phyloP scores from a whole-genome alignment of 92 coral and sea anemone genomes.

The Epizoanthus fatuus region DNA sequence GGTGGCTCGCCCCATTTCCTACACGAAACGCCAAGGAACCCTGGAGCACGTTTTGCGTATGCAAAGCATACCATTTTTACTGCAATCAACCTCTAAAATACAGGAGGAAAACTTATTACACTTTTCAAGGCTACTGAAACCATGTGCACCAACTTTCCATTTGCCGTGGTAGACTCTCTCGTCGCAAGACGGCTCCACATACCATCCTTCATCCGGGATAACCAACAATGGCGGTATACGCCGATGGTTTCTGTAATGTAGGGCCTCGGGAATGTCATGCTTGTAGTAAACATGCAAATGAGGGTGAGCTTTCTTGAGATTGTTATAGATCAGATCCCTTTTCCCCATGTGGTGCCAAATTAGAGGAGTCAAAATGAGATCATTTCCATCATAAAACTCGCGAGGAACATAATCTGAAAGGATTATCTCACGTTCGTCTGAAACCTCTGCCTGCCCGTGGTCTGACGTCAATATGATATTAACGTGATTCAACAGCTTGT shows the following conservation, averaged over 20 bases:
- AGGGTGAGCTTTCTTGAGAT: constrained; percentile 74
- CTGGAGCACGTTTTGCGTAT: too few species aligned
- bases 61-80: too few species aligned
- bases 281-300: constrained; percentile 82
- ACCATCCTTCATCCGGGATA: constrained; percentile 90
- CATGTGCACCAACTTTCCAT: constrained; percentile 72
- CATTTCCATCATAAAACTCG: constrained; percentile 71
- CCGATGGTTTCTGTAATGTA: constrained; percentile 74
- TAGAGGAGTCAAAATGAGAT: constrained; percentile 70
- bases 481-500: constrained; percentile 68
- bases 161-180: constrained; percentile 6
- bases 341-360: constrained; percentile 78
- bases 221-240: constrained; percentile 86
- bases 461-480: constrained; percentile 89
- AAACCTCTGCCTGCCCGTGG: constrained; percentile 89
- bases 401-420: constrained; percentile 76
- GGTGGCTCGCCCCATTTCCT: too few species aligned
- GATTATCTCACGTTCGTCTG: constrained; percentile 59
- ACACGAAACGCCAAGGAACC: too few species aligned
- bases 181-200: constrained; percentile 52
- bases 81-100: too few species aligned
- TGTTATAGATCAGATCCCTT: constrained; percentile 62
- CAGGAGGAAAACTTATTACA: neutral
- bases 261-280: constrained; percentile 74
- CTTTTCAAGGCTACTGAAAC: constrained; percentile 61